These are phyloP conservation scores for Geodia barretti DNA, from an alignment of 37 sponge, comb jelly and placozoan genomes.

Conservation along the genomic window DNA sequence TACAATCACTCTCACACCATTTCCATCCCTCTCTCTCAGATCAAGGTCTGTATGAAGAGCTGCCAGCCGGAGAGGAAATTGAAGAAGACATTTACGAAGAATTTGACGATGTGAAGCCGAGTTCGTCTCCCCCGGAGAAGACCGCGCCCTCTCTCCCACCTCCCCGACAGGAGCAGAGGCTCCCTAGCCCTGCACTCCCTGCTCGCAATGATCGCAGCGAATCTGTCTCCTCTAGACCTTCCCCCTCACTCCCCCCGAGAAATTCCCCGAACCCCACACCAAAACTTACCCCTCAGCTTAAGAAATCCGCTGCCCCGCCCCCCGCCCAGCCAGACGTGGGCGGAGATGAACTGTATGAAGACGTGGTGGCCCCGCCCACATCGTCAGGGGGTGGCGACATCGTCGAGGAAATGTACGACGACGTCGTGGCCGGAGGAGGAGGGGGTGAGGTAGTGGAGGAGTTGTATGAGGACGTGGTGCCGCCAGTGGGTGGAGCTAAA, in stretches of 20 bases:
- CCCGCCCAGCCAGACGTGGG: neutral
- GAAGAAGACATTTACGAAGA: conserved; percentile 79
- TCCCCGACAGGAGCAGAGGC: neutral
- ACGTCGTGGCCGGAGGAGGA: neutral
- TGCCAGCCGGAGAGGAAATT: conserved; percentile 14
- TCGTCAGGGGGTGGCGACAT: neutral
- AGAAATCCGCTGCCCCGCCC: neutral
- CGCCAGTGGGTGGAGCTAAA: neutral
- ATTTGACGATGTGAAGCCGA: conserved; percentile 44
- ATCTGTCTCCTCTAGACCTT: neutral
- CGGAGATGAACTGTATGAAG: conserved; percentile 42
- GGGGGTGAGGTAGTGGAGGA: conserved; percentile 7
- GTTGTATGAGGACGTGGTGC: conserved; percentile 50
- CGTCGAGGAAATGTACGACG: conserved; percentile 46
- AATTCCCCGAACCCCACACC: neutral
- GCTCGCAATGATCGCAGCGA: conserved; percentile 19
- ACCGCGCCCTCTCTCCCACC: conserved; percentile 12
- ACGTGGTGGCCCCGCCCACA: conserved; percentile 8
- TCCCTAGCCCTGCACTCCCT: conserved; percentile 26
- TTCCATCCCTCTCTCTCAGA: too few relatives aligned
- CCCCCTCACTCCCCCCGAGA: conserved; percentile 18
- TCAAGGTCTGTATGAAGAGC: conserved; percentile 46
- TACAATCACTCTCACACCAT: too few relatives aligned
- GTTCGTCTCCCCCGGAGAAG: neutral
- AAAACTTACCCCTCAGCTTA: neutral